Base-by-base conservation (phyloP, 53 echinoderm and acorn worm genomes). In the Astropecten irregularis region DNA sequence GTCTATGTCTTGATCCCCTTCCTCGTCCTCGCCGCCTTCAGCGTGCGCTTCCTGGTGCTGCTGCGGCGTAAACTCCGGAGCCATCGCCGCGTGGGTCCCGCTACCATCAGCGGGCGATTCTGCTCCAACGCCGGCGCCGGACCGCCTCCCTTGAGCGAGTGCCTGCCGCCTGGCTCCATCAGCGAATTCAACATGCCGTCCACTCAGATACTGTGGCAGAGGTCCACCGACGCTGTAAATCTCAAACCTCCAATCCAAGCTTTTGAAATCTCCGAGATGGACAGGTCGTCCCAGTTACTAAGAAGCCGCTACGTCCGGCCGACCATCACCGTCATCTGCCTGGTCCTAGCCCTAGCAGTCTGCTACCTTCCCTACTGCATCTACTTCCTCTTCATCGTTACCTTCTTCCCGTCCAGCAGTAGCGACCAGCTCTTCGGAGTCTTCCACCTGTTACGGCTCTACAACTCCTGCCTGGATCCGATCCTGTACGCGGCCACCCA, bases 401-500 rank as follows among this genome's bases (percentile, higher is more conserved):
- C 52, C 5, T 23, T 73, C 11, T 76, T 33, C 28, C 76, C 59
- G 22, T 26, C 14, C 15, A 40, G 58, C 29, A 58, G n/a, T 19
- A 76, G 40, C 28, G 35, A 33, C 1, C 2, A 29, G 5, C 76
- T 58, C 4, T 44, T 58, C 28, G 5, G 14, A 13, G 35, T 29
- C 1, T 40, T 59, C 40, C 57, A 76, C 21, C 40, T 76, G 23
- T 29, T 76, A 8, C 16, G 59, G 8, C 76, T 76, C 6, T 44
- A n/a, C 29, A 76, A 76, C n/a, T 44, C 76, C 8, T 76, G 39
- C 15, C 40, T 76, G 58, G 59, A 76, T 29, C 76, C 60, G 26
- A 58, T 76, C 16, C 42, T 76, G 39, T 76, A 76, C 35, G 76
- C 76, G 21, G 76, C 76, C 27, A 76, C 76, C 1, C 76, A 76